Percentiles rank a stretch among this genome's conserved stretches.
These are phyloP conservation scores for Gadopsis marmoratus DNA, from an alignment of 2,797 vertebrate genomes.

Conservation along the genomic window DNA sequence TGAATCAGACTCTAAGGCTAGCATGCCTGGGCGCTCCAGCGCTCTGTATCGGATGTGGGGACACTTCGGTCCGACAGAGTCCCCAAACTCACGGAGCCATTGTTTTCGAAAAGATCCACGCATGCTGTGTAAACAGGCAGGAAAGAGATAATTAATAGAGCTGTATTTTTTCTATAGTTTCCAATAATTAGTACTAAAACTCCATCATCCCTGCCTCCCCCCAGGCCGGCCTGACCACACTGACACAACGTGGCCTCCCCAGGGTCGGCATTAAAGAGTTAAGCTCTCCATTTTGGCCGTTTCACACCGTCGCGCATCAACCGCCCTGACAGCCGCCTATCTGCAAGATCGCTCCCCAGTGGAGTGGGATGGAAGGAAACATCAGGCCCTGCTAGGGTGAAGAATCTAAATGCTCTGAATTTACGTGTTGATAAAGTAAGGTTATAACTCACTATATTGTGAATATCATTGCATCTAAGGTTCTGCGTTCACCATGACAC, in stretches of 20 bases:
- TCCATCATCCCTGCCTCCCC: constrained; percentile 12
- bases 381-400: too few relatives aligned
- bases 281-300: background rate
- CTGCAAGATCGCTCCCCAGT: too few relatives aligned
- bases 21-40: too few relatives aligned
- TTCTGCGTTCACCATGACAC: background rate
- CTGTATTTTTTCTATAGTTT: background rate
- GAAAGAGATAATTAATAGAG: too few relatives aligned
- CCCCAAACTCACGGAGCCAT: too few relatives aligned
- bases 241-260: constrained; percentile 46
- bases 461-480: background rate
- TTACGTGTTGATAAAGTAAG: background rate
- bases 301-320: too few relatives aligned
- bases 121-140: too few relatives aligned
- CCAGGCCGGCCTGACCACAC: constrained; percentile 48
- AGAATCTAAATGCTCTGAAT: background rate
- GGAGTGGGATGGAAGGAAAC: too few relatives aligned
- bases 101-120: too few relatives aligned
- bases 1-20: background rate
- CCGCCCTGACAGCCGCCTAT: too few relatives aligned
- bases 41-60: too few relatives aligned
- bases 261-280: constrained; percentile 18
- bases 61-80: too few relatives aligned
- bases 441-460: background rate
- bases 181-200: background rate